phyloP scores from a whole-genome alignment of 1,140 invertebrate species.

The Ephestia elutella region DNA sequence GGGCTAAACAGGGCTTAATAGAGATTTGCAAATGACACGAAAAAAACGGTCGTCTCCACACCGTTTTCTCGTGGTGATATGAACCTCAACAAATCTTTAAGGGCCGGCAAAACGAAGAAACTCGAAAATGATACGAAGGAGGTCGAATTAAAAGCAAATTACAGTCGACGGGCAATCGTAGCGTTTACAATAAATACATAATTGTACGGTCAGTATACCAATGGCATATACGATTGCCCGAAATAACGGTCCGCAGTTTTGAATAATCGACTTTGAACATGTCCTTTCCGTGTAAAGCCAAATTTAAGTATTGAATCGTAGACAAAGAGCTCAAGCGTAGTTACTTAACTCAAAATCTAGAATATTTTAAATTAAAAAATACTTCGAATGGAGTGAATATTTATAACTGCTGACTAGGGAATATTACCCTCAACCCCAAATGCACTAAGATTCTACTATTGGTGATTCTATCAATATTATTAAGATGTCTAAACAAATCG shows the following conservation, averaged over 20 bases:
- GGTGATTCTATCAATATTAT: too few species aligned
- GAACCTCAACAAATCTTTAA: conserved; percentile 37
- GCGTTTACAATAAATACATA: conserved; percentile 74
- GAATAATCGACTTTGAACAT: conserved; percentile 46
- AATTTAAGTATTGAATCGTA: background rate
- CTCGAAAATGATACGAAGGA: conserved; percentile 71
- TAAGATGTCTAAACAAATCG: background rate
- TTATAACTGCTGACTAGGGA: background rate
- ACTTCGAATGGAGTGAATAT: background rate
- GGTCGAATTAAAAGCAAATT: conserved; percentile 73
- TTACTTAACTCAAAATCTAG: too few species aligned
- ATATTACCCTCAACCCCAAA: too few species aligned
- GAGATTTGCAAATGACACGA: background rate
- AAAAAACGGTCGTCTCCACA: background rate
- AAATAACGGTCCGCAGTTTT: conserved; percentile 62
- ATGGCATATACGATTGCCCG: conserved; percentile 66
- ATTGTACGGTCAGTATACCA: conserved; percentile 68
- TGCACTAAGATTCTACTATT: too few species aligned
- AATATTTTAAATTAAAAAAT: too few species aligned
- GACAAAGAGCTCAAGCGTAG: background rate
- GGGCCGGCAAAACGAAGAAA: conserved; percentile 53
- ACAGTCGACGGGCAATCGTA: conserved; percentile 63
- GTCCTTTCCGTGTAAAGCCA: conserved; percentile 1
- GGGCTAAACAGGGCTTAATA: too few species aligned
- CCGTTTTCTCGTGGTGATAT: background rate